Conservation (phyloP, 2,113 vertebrate genomes). For the Pipra filicauda region DNA sequence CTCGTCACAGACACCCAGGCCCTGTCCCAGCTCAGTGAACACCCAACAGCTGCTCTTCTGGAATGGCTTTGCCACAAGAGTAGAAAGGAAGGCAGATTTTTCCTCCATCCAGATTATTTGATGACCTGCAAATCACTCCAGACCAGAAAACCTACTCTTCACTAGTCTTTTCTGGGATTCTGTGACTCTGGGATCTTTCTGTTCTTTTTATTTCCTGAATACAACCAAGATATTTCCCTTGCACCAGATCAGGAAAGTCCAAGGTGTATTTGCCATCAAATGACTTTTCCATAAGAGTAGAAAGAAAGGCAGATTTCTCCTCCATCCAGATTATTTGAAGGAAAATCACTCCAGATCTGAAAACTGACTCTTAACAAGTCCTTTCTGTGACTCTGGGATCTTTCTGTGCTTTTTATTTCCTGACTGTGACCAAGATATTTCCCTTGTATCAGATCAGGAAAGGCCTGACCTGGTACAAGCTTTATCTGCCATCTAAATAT, state of each 20-base stretch:
- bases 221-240: background rate
- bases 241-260: background rate
- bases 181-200: background rate
- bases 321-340: background rate
- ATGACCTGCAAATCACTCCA: background rate
- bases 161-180: background rate
- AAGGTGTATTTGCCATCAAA: background rate
- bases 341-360: background rate
- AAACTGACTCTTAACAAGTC: background rate
- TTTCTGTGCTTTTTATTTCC: background rate
- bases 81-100: background rate
- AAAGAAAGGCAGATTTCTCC: background rate
- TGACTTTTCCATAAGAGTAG: background rate
- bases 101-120: background rate
- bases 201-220: background rate
- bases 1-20: background rate
- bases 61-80: background rate
- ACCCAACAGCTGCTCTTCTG: background rate
- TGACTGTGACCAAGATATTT: background rate
- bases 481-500: background rate
- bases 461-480: background rate
- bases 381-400: background rate
- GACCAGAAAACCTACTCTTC: background rate
- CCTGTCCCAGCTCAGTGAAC: background rate
- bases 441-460: background rate